Percentiles rank a stretch among this genome's conserved stretches.
Conservation (phyloP, 1,140 invertebrate genomes). For the Euschistus heros region DNA sequence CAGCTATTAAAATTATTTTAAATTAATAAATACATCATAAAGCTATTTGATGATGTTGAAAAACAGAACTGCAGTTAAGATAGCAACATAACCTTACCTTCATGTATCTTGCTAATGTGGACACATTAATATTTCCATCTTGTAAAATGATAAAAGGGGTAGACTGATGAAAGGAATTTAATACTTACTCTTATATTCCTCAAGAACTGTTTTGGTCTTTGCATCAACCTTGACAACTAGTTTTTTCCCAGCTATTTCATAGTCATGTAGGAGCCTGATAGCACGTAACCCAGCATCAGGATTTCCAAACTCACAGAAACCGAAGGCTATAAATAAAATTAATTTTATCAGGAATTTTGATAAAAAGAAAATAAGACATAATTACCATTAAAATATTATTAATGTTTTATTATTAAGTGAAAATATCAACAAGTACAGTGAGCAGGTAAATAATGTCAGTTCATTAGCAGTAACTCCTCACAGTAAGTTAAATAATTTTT, state of each 20-base stretch:
- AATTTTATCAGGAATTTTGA: background rate
- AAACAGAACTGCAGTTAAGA: too few species aligned
- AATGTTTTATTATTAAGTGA: too few species aligned
- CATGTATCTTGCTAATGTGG: background rate
- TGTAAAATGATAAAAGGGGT: slow-evolving; percentile 7
- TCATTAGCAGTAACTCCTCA: too few species aligned
- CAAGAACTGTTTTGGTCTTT: slow-evolving; percentile 87
- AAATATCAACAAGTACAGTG: too few species aligned
- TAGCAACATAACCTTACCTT: slow-evolving; percentile 10
- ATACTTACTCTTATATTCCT: slow-evolving; percentile 66
- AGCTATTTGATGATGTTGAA: too few species aligned
- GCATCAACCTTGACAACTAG: slow-evolving; percentile 95
- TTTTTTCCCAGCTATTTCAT: slow-evolving; percentile 85
- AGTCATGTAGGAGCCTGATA: slow-evolving; percentile 86
- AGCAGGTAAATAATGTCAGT: too few species aligned
- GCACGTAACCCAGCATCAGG: slow-evolving; percentile 90
- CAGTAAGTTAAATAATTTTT: too few species aligned
- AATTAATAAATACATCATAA: too few species aligned
- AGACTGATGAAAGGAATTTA: background rate
- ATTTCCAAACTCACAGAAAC: slow-evolving; percentile 93
- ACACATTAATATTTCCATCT: background rate
- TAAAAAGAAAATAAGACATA: too few species aligned
- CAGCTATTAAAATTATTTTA: background rate
- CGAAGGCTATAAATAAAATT: slow-evolving; percentile 60
- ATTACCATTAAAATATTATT: too few species aligned